These are phyloP conservation scores for Malacosoma neustria DNA, from an alignment of 2,888 invertebrate genomes.

Conservation along the genomic window DNA sequence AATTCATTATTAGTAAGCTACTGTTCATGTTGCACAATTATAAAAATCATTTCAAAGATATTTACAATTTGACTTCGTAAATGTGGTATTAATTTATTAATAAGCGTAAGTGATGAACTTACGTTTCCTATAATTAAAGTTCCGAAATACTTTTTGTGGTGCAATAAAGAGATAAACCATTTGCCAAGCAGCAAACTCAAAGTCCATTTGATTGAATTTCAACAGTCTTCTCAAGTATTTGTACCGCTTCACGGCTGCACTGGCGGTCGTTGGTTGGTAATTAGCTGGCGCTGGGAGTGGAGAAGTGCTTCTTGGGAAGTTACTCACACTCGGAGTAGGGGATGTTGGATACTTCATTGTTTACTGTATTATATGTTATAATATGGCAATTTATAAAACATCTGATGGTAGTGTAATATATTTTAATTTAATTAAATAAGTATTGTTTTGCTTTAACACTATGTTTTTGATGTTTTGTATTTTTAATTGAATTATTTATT, in stretches of 20 bases:
- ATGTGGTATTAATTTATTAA: too few species aligned
- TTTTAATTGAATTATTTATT: too few species aligned
- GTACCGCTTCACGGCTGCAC: slow-evolving; percentile 91
- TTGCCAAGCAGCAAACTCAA: slow-evolving; percentile 99
- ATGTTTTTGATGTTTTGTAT: too few species aligned
- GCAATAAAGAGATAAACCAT: slow-evolving; percentile 95
- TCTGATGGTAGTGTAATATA: too few species aligned
- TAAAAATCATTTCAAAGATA: too few species aligned
- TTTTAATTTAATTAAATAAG: too few species aligned
- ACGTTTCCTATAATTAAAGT: slow-evolving; percentile 98
- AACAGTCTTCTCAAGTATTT: slow-evolving; percentile 89
- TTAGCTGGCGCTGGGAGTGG: slow-evolving; percentile 81
- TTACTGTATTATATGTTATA: neutral
- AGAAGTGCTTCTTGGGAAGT: slow-evolving; percentile 74
- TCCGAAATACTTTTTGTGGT: slow-evolving; percentile 97
- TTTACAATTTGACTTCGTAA: too few species aligned
- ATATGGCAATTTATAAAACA: neutral
- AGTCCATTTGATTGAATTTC: slow-evolving; percentile 98
- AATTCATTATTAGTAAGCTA: too few species aligned
- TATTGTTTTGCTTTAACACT: too few species aligned
- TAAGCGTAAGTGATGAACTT: too few species aligned
- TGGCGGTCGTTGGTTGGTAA: slow-evolving; percentile 79
- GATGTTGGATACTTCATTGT: slow-evolving; percentile 78
- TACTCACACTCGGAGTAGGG: slow-evolving; percentile 60
- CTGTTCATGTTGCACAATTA: too few species aligned